A percentile compares a stretch with the other conserved stretches of the same genome.
Evolutionary conservation across 2,113 vertebrate species (phyloP).

Genomic region (Fukomys damarensis): DNA sequence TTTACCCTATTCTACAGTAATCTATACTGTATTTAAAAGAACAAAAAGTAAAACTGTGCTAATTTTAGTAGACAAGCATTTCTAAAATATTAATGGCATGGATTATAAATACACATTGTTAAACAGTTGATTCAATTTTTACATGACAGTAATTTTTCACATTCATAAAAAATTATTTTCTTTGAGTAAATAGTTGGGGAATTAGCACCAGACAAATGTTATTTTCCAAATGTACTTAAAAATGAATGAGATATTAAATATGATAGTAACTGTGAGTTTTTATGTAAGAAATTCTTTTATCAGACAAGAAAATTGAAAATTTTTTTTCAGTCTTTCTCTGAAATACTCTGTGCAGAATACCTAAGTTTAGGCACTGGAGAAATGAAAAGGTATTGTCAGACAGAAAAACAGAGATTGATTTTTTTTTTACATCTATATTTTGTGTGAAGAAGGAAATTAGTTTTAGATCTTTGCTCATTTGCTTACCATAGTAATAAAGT

Average conservation of each 20-base stretch:
- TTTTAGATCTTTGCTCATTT: background rate
- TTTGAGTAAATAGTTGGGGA: background rate
- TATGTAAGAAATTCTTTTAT: background rate
- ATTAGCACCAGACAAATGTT: background rate
- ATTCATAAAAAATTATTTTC: background rate
- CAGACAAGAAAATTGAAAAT: background rate
- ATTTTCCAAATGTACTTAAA: background rate
- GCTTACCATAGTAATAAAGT: slow-evolving; percentile 62
- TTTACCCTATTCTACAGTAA: background rate
- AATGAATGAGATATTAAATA: background rate
- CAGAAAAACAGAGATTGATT: background rate
- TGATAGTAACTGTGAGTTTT: background rate
- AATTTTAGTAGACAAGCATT: background rate
- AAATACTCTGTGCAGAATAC: background rate
- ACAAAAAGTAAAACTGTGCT: background rate
- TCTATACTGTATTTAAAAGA: background rate
- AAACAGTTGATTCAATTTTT: background rate
- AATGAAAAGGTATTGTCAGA: background rate
- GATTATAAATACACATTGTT: background rate
- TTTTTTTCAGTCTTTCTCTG: background rate
- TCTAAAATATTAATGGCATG: too few relatives aligned
- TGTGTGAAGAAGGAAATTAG: background rate
- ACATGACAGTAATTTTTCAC: background rate
- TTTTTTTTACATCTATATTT: background rate
- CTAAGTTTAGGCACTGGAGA: background rate